These are phyloP conservation scores for Pelusios castaneus DNA, from an alignment of 2,113 vertebrate genomes.

Conservation along the genomic window DNA sequence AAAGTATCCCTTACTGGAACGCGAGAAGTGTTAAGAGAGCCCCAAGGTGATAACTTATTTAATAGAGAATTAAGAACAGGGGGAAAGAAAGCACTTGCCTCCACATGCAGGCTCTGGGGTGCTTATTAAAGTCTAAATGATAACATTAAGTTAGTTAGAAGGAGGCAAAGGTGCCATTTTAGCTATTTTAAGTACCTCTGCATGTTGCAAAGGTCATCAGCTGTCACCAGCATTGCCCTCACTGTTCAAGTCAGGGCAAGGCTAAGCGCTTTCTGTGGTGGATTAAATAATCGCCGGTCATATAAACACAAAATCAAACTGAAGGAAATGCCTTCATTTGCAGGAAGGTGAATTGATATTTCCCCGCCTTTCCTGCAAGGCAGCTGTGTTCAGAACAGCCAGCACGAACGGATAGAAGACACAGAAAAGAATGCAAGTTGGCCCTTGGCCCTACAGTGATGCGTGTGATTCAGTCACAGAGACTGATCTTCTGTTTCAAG, in stretches of 20 bases:
- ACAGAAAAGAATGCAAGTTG: background rate
- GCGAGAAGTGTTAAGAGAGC: background rate
- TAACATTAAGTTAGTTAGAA: background rate
- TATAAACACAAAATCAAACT: no score
- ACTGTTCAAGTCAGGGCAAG: fast-evolving
- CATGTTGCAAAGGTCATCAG: fast-evolving
- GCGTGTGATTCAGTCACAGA: background rate
- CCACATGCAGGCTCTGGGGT: fast-evolving
- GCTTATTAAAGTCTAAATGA: background rate
- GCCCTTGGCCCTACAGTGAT: background rate
- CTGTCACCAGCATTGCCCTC: fast-evolving
- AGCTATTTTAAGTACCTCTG: background rate
- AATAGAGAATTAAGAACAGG: background rate
- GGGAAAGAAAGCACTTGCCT: background rate
- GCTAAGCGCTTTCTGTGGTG: background rate
- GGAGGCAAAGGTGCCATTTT: background rate
- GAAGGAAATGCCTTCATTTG: background rate
- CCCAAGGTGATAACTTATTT: background rate
- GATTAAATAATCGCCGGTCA: background rate
- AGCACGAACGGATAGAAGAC: background rate
- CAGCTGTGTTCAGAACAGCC: background rate
- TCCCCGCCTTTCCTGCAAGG: background rate
- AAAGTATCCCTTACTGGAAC: background rate
- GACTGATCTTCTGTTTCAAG: background rate
- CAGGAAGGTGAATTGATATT: background rate